Conservation (phyloP, 2,797 vertebrate genomes). For the Melopsittacus undulatus region DNA sequence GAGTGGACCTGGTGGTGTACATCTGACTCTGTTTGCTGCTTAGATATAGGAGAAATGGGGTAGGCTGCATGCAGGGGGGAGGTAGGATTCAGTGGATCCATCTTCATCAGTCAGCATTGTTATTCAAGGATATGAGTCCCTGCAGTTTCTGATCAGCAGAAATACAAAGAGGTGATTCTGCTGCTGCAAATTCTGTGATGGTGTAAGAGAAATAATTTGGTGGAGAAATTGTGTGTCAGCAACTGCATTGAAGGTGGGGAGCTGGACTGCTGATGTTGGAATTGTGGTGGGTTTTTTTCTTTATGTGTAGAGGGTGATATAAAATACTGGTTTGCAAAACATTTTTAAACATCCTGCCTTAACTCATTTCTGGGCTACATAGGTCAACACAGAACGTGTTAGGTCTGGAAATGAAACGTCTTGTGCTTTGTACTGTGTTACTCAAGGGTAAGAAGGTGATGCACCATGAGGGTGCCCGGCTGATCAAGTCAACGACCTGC, state of each 20-base stretch:
- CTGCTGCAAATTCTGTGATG: neutral
- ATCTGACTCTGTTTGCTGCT: neutral
- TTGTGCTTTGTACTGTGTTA: neutral
- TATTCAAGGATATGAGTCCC: neutral
- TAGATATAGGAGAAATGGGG: neutral
- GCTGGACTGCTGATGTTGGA: neutral
- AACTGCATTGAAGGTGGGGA: neutral
- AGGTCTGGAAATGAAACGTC: neutral
- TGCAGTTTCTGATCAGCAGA: neutral
- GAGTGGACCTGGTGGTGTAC: neutral
- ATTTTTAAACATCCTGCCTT: neutral
- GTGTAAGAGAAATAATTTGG: neutral
- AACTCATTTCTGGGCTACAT: neutral
- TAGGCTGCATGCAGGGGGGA: neutral
- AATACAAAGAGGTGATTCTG: neutral
- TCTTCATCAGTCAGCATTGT: accelerated
- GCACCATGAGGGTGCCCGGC: neutral
- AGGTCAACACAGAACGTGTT: accelerated
- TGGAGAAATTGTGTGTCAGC: neutral
- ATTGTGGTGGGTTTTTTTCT: neutral
- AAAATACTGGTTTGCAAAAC: neutral
- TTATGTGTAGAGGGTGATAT: neutral
- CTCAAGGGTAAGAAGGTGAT: neutral
- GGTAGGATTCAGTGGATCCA: neutral
- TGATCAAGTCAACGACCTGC: neutral